Base-by-base conservation (phyloP, 2,888 invertebrate genomes). In the Cylindroiulus punctatus region DNA sequence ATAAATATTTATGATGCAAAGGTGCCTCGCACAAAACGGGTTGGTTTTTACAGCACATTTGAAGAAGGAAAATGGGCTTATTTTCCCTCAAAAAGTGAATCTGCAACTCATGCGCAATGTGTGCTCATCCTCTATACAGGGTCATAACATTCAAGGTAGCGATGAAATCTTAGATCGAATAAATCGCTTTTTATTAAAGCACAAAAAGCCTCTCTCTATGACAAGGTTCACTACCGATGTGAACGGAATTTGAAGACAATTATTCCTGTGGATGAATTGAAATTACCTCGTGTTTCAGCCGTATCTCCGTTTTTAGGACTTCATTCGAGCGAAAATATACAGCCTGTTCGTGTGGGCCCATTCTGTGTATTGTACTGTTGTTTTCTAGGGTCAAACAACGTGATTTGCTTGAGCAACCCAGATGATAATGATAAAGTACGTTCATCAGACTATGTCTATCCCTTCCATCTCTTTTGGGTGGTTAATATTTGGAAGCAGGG, bases 1-100 rank as follows among this genome's bases (percentile, higher is more conserved):
- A 65, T 65, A 65, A 65, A 65, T 65, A 65, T 65, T 26, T 65
- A 65, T 65, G 65, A 65, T 65, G 65, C 12, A 65, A 65, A 65
- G 26, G 26, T 26, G 4, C 65, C 65, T 3, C n/a, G 52, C 26
- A 65, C 26, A 52, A 52, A 52, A 47, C 0, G 19, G n/a, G 19
- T n/a, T 52, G 10, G 47, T n/a, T 52, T 65, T 65, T 65, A 8
- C 26, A 65, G 10, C 65, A 65, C 65, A 10, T 65, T 65, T 26
- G 65, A 65, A 1, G 12, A 65, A 65, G 22, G 26, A 26, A 65
- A 65, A 65, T n/a, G 7, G 5, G 57, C n/a, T 57, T 57, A 65
- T 65, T n/a, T 52, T 19, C 52, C 65, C 26, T 26, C 0, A 65
- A 65, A 65, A 65, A 26, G 26, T 26, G 12, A 65, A 65, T 65